Evolutionary conservation across 1,140 invertebrate genomes (phyloP), one percentile per base, ranked within the genome.

Genomic region (Zaprionus africanus): DNA sequence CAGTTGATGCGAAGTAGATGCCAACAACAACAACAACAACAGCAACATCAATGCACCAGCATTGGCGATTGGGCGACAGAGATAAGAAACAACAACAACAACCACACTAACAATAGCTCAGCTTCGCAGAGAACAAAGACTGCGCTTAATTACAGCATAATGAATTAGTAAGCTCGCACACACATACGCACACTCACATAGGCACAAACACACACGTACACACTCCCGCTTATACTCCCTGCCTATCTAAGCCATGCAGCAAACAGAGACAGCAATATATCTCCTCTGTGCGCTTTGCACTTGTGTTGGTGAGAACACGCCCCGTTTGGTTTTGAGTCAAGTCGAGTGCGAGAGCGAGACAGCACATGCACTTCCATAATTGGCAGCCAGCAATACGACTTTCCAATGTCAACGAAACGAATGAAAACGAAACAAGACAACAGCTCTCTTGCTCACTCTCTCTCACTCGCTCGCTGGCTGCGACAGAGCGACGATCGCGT

Each of bases 111-210:
- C 79, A 59, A 51, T 71, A 72, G 64, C 58, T 38, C 71, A 76
- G 76, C 79, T 76, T 81, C 69, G 73, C 56, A 67, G 57, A 59
- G 59, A 17, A 56, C 13, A 24, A 49, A 56, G 56, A 31, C 28
- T 58, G 82, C 78, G 82, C 69, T 88, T 91, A 91, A 91, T 91
- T 91, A 91, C 79, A 81, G 71, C 75, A 82, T 81, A 85, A 91
- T 91, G 77, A 91, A 91, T 90, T 84, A 90, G 51, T 53, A 70
- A 68, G 77, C 28, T 38, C 63, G 57, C 79, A 78, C 71, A 74
- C 66, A 75, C 61, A 80, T 56, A 38, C 62, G 17, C 36, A 70
- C 53, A 24, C 24, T 57, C 46, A 53, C 28, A n/a, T n/a, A n/a
- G n/a, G n/a, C n/a, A 36, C 53, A 65, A 1, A 22, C 76, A 71